These are phyloP conservation scores for Seira ritae DNA, from an alignment of 2,888 invertebrate genomes.

Conservation along the genomic window DNA sequence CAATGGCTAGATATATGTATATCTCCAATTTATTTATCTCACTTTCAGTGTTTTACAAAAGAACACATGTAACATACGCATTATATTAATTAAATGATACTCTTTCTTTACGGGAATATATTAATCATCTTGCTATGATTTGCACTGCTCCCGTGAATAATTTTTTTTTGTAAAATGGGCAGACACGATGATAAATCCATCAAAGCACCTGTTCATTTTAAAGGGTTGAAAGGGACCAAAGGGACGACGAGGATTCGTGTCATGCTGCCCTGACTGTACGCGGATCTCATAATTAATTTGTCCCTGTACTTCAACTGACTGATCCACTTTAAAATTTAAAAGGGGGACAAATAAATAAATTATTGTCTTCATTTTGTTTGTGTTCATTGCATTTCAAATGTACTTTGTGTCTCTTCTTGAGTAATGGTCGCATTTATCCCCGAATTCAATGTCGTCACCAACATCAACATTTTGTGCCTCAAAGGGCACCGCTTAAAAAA, in stretches of 20 bases:
- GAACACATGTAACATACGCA: conserved; percentile 4
- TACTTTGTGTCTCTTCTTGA: too few species aligned
- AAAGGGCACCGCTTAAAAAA: conserved; percentile 45
- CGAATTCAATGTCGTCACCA: neutral
- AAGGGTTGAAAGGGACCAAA: neutral
- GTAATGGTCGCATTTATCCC: too few species aligned
- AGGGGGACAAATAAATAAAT: neutral
- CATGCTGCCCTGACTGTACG: neutral
- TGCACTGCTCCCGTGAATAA: too few species aligned
- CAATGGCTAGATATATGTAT: too few species aligned
- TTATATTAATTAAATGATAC: too few species aligned
- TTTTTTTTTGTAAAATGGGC: too few species aligned
- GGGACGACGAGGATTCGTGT: too few species aligned
- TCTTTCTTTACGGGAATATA: too few species aligned
- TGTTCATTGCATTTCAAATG: too few species aligned
- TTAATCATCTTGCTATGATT: too few species aligned
- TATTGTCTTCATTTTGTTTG: too few species aligned
- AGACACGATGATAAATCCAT: neutral
- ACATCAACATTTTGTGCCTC: conserved; percentile 10
- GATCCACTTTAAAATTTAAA: neutral
- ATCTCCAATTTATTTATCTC: neutral
- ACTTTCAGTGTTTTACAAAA: neutral
- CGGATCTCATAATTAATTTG: conserved; percentile 8
- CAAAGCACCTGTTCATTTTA: conserved; percentile 13
- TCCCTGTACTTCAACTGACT: neutral